These are phyloP conservation scores for Steinernema scapterisci DNA, from an alignment of 2,888 invertebrate genomes.

Conservation along the genomic window DNA sequence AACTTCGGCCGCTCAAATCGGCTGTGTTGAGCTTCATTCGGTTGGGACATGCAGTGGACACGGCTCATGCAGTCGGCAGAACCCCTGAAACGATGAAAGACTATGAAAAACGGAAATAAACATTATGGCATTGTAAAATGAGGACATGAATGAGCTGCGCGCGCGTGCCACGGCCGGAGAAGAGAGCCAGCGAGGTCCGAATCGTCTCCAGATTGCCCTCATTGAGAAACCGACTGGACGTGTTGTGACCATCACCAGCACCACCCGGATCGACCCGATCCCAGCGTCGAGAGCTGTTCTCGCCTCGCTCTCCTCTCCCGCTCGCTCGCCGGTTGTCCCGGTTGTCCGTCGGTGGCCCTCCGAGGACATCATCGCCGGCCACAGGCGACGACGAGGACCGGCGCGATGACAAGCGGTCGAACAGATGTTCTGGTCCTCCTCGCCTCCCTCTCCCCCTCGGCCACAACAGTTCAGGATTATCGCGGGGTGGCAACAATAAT, in stretches of 20 bases:
- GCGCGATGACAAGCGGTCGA: constrained; percentile 26
- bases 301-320: constrained; percentile 23
- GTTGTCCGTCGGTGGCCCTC: background rate
- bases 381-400: constrained; percentile 27
- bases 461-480: constrained; percentile 24
- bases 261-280: constrained; percentile 16
- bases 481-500: constrained; percentile 30
- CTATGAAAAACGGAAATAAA: background rate
- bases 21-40: background rate
- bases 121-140: constrained; percentile 12
- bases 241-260: background rate
- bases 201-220: constrained; percentile 23
- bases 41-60: constrained; percentile 19
- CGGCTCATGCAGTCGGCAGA: constrained; percentile 25
- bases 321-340: background rate
- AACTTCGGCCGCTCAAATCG: constrained; percentile 22
- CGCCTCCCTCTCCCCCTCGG: background rate
- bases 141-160: background rate
- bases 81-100: background rate
- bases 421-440: constrained; percentile 21
- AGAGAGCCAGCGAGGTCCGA: background rate
- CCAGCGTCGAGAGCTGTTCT: constrained; percentile 3
- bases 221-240: constrained; percentile 18
- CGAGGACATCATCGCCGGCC: constrained; percentile 5
- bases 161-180: background rate